Evolutionary conservation across 2,888 invertebrate species (phyloP), one percentile per base, ranked within the genome.

Genomic region (Rhingia campestris): DNA sequence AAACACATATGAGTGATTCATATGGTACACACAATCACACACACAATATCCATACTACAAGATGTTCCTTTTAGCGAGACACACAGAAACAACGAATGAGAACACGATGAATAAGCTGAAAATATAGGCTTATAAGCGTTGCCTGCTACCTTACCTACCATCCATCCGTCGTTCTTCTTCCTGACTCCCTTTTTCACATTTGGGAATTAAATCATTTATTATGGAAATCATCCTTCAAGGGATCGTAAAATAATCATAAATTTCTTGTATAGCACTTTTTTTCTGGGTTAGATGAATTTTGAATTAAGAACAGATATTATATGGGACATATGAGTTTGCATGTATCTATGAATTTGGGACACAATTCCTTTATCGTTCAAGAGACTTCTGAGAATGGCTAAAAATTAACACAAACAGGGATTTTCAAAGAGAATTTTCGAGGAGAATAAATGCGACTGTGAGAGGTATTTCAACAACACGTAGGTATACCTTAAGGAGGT

Each of bases 181-280:
- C 35, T 6, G 58, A 59, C 33, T 45, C 35, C 32, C 22, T 22
- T 22, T 22, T n/a, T 41, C 59, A 39, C 56, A 67, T 69, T 61
- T 56, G 43, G 37, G 64, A 76, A 74, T 74, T 74, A 69, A 58
- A 74, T 74, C 82, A 63, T 84, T 79, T 74, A 69, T 56, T 84
- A 70, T 74, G 64, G 45, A 84, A 84, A 70, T 79, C 37, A 53
- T 74, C 63, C 56, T 58, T 72, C 66, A 45, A 66, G 45, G 70
- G 59, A 74, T 75, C 56, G 47, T 58, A 51, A 58, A 81, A 70
- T 69, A 76, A 61, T 69, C 76, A 47, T 61, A 69, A 69, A 54
- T 69, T 76, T 58, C 59, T 59, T 41, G 51, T 22, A 22, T 2
- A 22, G 22, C 22, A 22, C 1, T 22, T 30, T 35, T 47, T 67